Conservation (phyloP, 1,140 invertebrate species). For the Sminthurinus signatus region DNA sequence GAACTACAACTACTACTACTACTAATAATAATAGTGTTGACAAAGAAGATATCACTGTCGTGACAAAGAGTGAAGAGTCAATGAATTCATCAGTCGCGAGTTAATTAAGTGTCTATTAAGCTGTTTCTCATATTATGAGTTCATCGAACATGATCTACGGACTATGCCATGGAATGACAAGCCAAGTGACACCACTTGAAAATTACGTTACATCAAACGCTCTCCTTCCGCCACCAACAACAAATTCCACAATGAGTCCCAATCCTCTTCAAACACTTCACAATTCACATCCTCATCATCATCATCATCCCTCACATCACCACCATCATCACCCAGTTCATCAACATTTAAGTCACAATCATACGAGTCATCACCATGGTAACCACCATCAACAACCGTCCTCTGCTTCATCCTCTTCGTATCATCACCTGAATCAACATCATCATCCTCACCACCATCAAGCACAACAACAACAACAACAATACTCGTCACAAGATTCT, state of each 20-base stretch:
- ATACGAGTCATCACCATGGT: constrained; percentile 4
- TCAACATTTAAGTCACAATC: neutral
- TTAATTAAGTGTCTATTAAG: constrained; percentile 9
- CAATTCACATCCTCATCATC: neutral
- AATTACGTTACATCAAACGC: constrained; percentile 5
- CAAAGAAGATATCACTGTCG: neutral
- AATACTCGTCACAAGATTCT: too few species aligned
- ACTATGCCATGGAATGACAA: constrained; percentile 33
- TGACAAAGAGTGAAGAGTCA: neutral
- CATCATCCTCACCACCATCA: neutral
- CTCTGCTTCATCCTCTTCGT: constrained; percentile 11
- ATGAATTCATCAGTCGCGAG: neutral
- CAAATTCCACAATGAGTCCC: constrained; percentile 9
- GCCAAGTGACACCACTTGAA: constrained; percentile 30
- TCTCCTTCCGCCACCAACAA: constrained; percentile 14
- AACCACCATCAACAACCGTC: constrained; percentile 10
- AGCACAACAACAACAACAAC: too few species aligned
- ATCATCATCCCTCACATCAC: neutral
- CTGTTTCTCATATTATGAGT: constrained; percentile 29
- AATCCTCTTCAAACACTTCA: constrained; percentile 7
- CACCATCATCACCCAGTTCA: neutral
- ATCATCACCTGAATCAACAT: constrained; percentile 7
- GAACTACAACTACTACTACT: neutral
- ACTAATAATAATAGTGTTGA: neutral
- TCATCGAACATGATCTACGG: constrained; percentile 38